phyloP scores from a whole-genome alignment of 2,888 invertebrate genomes.

The Coecobrya sp. region DNA sequence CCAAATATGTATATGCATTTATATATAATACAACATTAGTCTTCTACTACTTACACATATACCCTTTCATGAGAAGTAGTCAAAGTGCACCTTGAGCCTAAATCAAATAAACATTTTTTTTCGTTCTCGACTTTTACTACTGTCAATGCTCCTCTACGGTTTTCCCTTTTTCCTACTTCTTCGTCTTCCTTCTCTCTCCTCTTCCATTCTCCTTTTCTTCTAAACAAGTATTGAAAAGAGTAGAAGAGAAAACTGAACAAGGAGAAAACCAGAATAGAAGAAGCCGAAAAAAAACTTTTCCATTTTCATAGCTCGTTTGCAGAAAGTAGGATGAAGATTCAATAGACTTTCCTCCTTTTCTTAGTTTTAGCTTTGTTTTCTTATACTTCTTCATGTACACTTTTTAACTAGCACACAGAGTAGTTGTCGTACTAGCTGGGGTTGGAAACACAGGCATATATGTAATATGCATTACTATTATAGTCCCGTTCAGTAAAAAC shows the following conservation, averaged over 20 bases:
- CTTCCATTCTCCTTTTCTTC: conserved; percentile 15
- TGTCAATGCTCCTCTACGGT: conserved; percentile 35
- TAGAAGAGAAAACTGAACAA: conserved; percentile 43
- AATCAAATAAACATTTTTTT: conserved; percentile 79
- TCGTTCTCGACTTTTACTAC: conserved; percentile 65
- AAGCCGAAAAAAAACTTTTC: conserved; percentile 73
- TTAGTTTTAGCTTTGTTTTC: conserved; percentile 69
- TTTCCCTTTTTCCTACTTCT: conserved; percentile 53
- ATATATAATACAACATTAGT: not conserved
- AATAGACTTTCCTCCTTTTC: conserved; percentile 71
- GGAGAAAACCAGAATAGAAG: conserved; percentile 42
- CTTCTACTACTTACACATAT: conserved; percentile 10
- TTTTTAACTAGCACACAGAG: conserved; percentile 26
- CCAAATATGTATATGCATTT: not conserved
- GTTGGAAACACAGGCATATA: not conserved
- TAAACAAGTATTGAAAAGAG: conserved; percentile 56
- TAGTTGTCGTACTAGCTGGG: not conserved
- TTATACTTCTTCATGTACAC: conserved; percentile 34
- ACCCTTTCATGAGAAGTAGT: conserved; percentile 22
- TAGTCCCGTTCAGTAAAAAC: conserved; percentile 4
- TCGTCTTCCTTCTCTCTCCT: conserved; percentile 45
- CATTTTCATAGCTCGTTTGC: conserved; percentile 82
- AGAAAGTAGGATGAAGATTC: conserved; percentile 80
- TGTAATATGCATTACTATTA: not conserved
- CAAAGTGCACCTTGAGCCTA: conserved; percentile 75